Evolutionary conservation across 2,888 invertebrate genomes (phyloP), one percentile per base, ranked within the genome.

Genomic region (Buathra laborator): DNA sequence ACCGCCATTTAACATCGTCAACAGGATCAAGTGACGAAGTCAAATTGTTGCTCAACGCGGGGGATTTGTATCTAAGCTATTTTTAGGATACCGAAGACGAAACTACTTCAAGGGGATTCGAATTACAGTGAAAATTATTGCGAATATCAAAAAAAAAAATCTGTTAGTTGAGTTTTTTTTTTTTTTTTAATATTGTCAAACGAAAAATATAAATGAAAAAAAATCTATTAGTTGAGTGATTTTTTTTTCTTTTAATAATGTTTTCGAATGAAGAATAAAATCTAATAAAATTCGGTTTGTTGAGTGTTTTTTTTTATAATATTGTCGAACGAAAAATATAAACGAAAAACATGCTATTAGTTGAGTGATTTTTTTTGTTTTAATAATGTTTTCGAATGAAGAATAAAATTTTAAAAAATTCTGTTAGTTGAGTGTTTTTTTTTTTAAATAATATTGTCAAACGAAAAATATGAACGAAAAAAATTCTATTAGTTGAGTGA

Each of bases 21-120:
- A 5, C 12, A 51, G 51, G 75, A 62, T 81, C 81, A 81, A 81
- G 24, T 75, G 75, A 81, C 44, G 6, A 7, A 62, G 75, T 81
- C 81, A 70, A 80, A 67, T 44, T 24, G 48, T 64, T 46, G 10
- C 2, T 14, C 10, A 24, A 10, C 24, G 19, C 53, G 53, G 16
- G 16, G n/a, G 51, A n/a, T 16, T 51, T 51, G 6, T 3, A n/a
- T 1, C n/a, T 5, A 19, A 19, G 9, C 53, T 53, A 53, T 53
- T 53, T 53, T 53, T 19, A 53, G 53, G 7, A 19, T 19, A 53
- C 16, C 2, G 10, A 53, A 19, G 7, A 53, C 3, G 19, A 53
- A 19, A 19, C 19, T 9, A 3, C 53, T 3, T 16, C 3, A 53
- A 19, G 53, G 19, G 9, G 0, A 19, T 53, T 9, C 2, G 16